Conservation (phyloP, 2,888 invertebrate genomes). For the Megamerina dolium region DNA sequence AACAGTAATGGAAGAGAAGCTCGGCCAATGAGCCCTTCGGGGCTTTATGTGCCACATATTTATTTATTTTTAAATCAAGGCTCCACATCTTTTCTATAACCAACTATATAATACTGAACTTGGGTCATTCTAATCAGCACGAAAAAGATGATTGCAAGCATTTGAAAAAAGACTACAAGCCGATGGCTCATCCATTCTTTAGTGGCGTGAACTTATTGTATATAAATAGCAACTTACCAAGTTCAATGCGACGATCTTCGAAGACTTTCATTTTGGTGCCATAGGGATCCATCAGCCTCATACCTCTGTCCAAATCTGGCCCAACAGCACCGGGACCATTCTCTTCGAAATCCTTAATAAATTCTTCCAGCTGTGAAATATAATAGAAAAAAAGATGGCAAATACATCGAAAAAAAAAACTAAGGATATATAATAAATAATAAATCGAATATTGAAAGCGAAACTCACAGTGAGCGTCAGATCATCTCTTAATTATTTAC, state of each 20-base stretch:
- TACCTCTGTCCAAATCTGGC: slow-evolving; percentile 68
- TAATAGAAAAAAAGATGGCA: background rate
- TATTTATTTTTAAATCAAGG: no score
- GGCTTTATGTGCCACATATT: no score
- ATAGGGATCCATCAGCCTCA: slow-evolving; percentile 58
- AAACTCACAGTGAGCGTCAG: slow-evolving; percentile 13
- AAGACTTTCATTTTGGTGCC: slow-evolving; percentile 58
- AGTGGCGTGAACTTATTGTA: background rate
- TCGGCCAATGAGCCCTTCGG: no score
- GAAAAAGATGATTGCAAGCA: no score
- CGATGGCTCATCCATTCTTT: no score
- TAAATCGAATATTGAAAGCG: slow-evolving; percentile 1
- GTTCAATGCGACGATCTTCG: slow-evolving; percentile 57
- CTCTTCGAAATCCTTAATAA: slow-evolving; percentile 65
- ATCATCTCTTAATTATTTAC: no score
- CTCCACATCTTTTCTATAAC: no score
- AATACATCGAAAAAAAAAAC: slow-evolving; percentile 3
- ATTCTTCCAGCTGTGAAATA: slow-evolving; percentile 49
- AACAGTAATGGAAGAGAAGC: no score
- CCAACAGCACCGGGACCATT: slow-evolving; percentile 79
- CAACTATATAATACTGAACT: no score
- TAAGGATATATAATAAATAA: slow-evolving; percentile 5
- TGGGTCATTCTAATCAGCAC: no score
- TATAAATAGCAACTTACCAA: slow-evolving; percentile 27
- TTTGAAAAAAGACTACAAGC: no score